A percentile compares a stretch with the other conserved stretches of the same genome.
Evolutionary conservation across 1,140 invertebrate genomes (phyloP).

Genomic region (Drosophila repletoides): DNA sequence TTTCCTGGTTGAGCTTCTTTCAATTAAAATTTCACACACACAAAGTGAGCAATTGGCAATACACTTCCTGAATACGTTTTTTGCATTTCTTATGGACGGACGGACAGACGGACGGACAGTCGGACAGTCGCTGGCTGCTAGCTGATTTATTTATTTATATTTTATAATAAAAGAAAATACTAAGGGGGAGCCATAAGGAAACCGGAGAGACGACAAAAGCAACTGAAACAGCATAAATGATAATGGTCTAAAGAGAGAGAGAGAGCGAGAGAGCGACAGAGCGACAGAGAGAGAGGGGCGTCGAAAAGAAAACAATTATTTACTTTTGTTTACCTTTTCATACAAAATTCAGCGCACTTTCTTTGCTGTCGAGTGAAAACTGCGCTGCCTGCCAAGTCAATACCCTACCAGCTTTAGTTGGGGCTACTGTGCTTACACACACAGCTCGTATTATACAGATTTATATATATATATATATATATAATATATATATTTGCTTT

Average conservation of each 20-base stretch:
- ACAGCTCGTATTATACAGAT: too few relatives aligned
- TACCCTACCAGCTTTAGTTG: conserved; percentile 36
- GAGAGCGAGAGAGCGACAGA: too few relatives aligned
- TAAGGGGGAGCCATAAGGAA: too few relatives aligned
- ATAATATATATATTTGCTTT: too few relatives aligned
- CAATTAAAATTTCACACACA: conserved; percentile 51
- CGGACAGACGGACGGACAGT: too few relatives aligned
- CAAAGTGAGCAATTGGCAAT: conserved; percentile 28
- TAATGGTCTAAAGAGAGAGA: conserved; percentile 51
- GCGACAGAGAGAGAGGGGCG: too few relatives aligned
- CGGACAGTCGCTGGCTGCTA: too few relatives aligned
- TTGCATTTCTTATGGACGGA: conserved; percentile 39
- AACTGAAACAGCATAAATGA: conserved; percentile 48
- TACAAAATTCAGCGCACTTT: conserved; percentile 70
- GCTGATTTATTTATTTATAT: conserved; percentile 19
- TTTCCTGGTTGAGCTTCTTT: not conserved
- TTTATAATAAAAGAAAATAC: conserved; percentile 45
- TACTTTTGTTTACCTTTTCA: conserved; percentile 54
- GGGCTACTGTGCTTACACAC: conserved; percentile 57
- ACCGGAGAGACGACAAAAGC: conserved; percentile 18
- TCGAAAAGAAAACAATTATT: conserved; percentile 58
- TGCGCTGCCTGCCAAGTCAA: conserved; percentile 44
- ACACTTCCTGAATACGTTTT: conserved; percentile 69
- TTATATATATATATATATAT: conserved; percentile 6
- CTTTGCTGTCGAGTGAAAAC: conserved; percentile 63